These are phyloP conservation scores for Pheosia tremula DNA, from an alignment of 2,888 invertebrate species.

Conservation along the genomic window DNA sequence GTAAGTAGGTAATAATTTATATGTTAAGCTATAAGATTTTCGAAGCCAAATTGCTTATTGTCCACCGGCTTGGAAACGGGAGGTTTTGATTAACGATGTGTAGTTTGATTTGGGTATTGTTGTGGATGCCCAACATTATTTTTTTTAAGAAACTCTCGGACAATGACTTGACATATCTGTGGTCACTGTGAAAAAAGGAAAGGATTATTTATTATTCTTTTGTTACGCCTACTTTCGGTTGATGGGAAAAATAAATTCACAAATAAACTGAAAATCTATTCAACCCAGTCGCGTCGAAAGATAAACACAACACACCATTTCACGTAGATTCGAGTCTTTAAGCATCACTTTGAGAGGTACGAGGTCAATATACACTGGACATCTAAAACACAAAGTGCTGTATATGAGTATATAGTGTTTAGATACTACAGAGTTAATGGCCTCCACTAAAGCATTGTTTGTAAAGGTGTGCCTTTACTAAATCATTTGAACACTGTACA, in stretches of 20 bases:
- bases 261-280: neutral
- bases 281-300: neutral
- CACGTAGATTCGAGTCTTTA: neutral
- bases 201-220: too few species aligned
- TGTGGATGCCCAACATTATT: neutral
- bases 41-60: neutral
- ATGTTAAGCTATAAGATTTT: neutral
- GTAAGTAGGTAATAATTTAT: conserved; percentile 5
- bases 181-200: neutral
- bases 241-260: neutral
- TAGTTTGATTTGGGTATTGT: neutral
- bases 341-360: neutral
- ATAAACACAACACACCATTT: neutral
- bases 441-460: neutral
- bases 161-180: neutral
- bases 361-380: neutral
- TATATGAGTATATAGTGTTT: neutral
- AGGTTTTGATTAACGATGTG: neutral
- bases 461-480: neutral
- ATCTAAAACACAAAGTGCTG: neutral
- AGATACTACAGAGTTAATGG: neutral
- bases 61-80: neutral
- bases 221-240: too few species aligned
- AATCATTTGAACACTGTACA: neutral
- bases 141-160: neutral